Conservation (phyloP, 2,113 vertebrate genomes). For the Silurus asotus region DNA sequence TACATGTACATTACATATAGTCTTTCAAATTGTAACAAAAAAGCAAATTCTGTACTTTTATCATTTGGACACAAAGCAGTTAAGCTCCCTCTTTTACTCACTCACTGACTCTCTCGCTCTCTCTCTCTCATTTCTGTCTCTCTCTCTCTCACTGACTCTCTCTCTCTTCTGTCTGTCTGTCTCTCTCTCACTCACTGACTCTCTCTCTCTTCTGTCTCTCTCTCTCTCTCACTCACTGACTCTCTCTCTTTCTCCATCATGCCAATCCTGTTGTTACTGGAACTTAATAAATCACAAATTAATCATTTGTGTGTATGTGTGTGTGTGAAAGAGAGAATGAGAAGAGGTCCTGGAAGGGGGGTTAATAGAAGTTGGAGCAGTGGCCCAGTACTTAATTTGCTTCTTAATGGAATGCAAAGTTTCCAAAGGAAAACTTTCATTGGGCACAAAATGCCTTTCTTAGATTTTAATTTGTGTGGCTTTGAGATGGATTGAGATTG, state of each 20-base stretch:
- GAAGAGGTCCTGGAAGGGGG: constrained; percentile 26
- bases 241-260: constrained; percentile 16
- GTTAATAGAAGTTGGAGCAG: constrained; percentile 57
- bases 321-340: constrained; percentile 35
- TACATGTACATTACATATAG: not conserved
- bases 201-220: constrained; percentile 33
- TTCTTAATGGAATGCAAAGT: constrained; percentile 75
- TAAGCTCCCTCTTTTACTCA: not conserved
- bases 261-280: constrained; percentile 56
- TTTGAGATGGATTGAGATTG: constrained; percentile 70
- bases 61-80: not conserved
- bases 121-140: constrained; percentile 30
- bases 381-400: constrained; percentile 70
- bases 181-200: constrained; percentile 33
- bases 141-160: not conserved
- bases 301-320: constrained; percentile 43
- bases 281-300: constrained; percentile 75
- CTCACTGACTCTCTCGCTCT: not conserved
- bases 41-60: not conserved
- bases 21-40: not conserved
- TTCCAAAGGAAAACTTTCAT: constrained; percentile 76
- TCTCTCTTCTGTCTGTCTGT: not conserved
- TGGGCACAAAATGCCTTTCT: constrained; percentile 73
- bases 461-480: constrained; percentile 67
- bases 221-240: not conserved